phyloP scores from a whole-genome alignment of 2,888 invertebrate species.

The Luperina testacea region DNA sequence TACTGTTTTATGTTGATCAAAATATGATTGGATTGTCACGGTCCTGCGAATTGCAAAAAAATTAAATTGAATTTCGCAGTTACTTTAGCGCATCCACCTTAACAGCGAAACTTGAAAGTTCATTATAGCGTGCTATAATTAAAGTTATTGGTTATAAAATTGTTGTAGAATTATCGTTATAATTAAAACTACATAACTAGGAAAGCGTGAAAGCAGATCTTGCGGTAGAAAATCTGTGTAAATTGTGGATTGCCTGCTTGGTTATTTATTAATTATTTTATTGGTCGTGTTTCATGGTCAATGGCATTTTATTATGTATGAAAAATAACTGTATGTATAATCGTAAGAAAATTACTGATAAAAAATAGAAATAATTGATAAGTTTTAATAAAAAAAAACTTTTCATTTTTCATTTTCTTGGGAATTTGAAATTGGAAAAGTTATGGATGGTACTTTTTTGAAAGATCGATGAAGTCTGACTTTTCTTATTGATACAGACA shows the following conservation, averaged over 20 bases:
- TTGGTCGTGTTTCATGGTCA: conserved; percentile 19
- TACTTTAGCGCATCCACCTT: background rate
- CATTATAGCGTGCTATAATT: conserved; percentile 48
- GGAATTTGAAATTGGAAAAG: background rate
- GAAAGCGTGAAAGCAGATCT: conserved; percentile 52
- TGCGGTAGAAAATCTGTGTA: conserved; percentile 37
- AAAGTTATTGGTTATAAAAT: conserved; percentile 64
- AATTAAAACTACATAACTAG: conserved; percentile 46
- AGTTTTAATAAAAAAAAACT: background rate
- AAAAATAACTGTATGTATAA: background rate
- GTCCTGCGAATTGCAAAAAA: background rate
- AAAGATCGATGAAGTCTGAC: no score
- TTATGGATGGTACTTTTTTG: background rate
- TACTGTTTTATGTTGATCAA: no score
- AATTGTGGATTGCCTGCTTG: background rate
- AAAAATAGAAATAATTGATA: background rate
- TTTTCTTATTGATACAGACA: background rate
- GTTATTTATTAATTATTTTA: background rate
- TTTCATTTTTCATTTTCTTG: background rate
- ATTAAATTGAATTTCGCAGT: background rate
- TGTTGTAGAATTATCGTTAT: conserved; percentile 45
- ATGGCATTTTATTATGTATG: background rate
- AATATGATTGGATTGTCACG: background rate
- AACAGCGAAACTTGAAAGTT: conserved; percentile 64
- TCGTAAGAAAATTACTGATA: background rate